These are phyloP conservation scores for Chrysotoxum bicinctum DNA, from an alignment of 2,888 invertebrate species.

Conservation along the genomic window DNA sequence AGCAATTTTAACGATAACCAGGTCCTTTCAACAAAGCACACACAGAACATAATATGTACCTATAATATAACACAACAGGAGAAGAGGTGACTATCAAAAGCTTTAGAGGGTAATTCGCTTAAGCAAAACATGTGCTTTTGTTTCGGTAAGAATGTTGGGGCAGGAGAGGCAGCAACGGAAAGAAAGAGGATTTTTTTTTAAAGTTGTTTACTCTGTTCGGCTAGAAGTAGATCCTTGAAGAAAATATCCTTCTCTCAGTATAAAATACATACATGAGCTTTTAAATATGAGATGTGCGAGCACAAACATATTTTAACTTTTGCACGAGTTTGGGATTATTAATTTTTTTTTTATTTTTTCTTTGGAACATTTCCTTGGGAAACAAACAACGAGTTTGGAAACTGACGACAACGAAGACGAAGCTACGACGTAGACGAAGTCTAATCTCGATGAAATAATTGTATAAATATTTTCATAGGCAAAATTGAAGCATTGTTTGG, in stretches of 20 bases:
- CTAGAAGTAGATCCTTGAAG: slow-evolving; percentile 1
- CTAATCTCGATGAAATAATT: slow-evolving; percentile 29
- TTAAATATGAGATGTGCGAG: neutral
- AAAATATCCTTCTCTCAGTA: neutral
- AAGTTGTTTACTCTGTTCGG: neutral
- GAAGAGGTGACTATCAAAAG: slow-evolving; percentile 27
- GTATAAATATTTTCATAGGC: slow-evolving; percentile 36
- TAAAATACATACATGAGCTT: slow-evolving; percentile 1
- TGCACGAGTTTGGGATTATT: neutral
- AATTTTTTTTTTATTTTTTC: neutral
- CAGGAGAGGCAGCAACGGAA: neutral
- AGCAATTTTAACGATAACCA: slow-evolving; percentile 39
- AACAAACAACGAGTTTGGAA: slow-evolving; percentile 19
- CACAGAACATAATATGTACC: neutral
- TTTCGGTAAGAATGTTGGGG: neutral
- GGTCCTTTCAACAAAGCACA: slow-evolving; percentile 12
- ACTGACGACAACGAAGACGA: neutral
- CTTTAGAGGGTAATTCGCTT: slow-evolving; percentile 26
- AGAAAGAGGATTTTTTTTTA: neutral
- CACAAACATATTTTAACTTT: slow-evolving; percentile 12
- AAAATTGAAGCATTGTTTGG: slow-evolving; percentile 14
- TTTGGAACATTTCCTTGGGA: too few relatives aligned
- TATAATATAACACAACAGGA: neutral
- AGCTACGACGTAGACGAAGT: neutral
- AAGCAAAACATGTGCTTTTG: slow-evolving; percentile 11